Evolutionary conservation across 2,113 vertebrate species (phyloP), one percentile per base, ranked within the genome.

Genomic region (Rhea americana): DNA sequence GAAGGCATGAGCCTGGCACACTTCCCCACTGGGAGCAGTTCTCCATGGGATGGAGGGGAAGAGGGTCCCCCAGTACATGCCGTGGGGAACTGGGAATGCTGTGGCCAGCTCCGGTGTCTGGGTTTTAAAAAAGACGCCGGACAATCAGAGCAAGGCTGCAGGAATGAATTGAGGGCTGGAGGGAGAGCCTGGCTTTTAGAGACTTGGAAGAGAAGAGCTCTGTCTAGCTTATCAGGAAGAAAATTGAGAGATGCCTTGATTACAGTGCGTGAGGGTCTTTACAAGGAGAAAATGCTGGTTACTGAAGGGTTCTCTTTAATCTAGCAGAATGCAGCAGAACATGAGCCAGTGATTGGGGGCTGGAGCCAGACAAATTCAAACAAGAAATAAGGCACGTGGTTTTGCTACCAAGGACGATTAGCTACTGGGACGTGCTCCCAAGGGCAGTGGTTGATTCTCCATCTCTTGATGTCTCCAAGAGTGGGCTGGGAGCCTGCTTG

Each of bases 271-370:
- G 81, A 45, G 66, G 73, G 92, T 90, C 89, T 96, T 95, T 92
- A 92, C 92, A 93, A 91, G 89, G 91, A 92, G 86, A 89, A 96
- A 76, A 92, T 61, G 62, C 86, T 79, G 81, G 89, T 93, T 91
- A 82, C 62, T 6, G 53, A 92, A 93, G 77, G 48, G 48, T 53
- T 76, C 12, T 89, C 91, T 96, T 95, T 95, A 89, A 92, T 96
- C 91, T 92, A 11, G 5, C 3, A 17, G 75, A 79, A 75, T 74
- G 24, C 45, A 74, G 81, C 4, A 1, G 53, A 87, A 72, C 65
- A 70, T 0, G 5, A 87, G 95, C 89, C 95, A 95, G 66, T 65
- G 79, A 74, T 22, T 0, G 3, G 61, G 43, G 87, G 56, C 53
- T 1, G 13, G 70, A 95, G 93, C 89, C 91, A 94, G 89, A 78